Conservation (phyloP, 1,140 invertebrate genomes). For the Uloborus diversus region DNA sequence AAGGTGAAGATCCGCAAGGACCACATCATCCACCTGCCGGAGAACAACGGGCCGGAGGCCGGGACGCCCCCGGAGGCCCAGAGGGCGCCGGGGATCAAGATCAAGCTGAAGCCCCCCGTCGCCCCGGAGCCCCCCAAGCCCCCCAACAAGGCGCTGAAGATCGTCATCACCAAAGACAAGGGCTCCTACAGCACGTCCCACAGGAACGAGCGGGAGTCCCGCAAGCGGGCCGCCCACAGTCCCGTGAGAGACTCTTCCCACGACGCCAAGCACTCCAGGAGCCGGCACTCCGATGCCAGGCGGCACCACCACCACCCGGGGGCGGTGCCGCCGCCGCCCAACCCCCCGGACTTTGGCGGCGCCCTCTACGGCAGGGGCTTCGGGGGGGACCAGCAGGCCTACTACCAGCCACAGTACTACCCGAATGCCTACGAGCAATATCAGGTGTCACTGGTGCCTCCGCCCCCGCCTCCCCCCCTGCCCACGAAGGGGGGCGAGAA, state of each 20-base stretch:
- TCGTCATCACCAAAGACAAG: slow-evolving; percentile 51
- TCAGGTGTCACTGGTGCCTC: slow-evolving; percentile 10
- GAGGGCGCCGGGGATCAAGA: slow-evolving; percentile 60
- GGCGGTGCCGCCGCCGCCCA: not conserved
- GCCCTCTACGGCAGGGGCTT: too few relatives aligned
- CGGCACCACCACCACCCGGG: not conserved
- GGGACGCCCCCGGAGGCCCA: slow-evolving; percentile 56
- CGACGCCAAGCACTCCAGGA: not conserved
- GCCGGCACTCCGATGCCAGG: not conserved
- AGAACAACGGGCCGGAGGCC: slow-evolving; percentile 63
- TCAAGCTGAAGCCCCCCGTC: slow-evolving; percentile 35
- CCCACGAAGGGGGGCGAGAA: not conserved
- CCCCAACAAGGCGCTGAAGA: slow-evolving; percentile 54
- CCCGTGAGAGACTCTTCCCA: too few relatives aligned
- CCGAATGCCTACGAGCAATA: not conserved
- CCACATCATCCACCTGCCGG: slow-evolving; percentile 61
- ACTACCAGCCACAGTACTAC: not conserved
- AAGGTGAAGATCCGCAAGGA: slow-evolving; percentile 76
- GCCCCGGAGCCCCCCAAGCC: not conserved
- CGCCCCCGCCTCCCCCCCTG: slow-evolving; percentile 21
- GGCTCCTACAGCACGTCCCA: slow-evolving; percentile 23
- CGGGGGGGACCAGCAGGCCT: not conserved
- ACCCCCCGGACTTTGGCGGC: not conserved
- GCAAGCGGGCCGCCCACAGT: slow-evolving; percentile 13
- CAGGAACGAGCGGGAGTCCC: not conserved